These are phyloP conservation scores for Dromococcyx pavoninus DNA, from an alignment of 2,797 vertebrate species.

Conservation along the genomic window DNA sequence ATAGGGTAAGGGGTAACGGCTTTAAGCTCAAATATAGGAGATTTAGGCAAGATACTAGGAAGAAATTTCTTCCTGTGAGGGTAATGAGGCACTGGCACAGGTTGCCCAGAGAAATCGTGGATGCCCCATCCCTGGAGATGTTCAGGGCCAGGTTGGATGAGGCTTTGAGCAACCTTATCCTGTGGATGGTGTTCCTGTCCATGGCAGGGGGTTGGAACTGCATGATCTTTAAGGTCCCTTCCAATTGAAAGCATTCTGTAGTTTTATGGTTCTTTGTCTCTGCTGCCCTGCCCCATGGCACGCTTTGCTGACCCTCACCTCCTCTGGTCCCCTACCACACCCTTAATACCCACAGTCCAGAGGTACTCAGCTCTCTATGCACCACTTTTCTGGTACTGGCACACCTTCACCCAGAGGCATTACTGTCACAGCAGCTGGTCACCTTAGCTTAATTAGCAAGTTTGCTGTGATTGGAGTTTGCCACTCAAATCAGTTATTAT, in stretches of 20 bases:
- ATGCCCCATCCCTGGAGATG: too few species aligned
- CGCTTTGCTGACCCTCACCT: background rate
- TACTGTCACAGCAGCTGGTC: background rate
- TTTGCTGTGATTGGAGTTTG: background rate
- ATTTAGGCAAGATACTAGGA: too few species aligned
- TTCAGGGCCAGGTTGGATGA: too few species aligned
- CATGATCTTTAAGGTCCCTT: too few species aligned
- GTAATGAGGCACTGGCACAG: too few species aligned
- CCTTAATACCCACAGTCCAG: background rate
- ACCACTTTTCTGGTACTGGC: background rate
- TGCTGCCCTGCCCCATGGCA: background rate
- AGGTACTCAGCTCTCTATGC: background rate
- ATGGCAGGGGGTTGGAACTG: background rate
- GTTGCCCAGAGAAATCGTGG: too few species aligned
- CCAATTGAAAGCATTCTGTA: too few species aligned
- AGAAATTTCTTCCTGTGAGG: too few species aligned
- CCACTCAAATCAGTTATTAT: background rate
- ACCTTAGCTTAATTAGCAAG: background rate
- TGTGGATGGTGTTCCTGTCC: too few species aligned
- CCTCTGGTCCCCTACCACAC: background rate
- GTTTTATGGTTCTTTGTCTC: background rate
- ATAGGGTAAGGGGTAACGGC: too few species aligned
- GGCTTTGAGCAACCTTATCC: too few species aligned
- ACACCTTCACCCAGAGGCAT: background rate
- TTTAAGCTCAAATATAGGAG: too few species aligned